Evolutionary conservation across 2,113 vertebrate species (phyloP).

Genomic region (Daphoenositta chrysoptera): DNA sequence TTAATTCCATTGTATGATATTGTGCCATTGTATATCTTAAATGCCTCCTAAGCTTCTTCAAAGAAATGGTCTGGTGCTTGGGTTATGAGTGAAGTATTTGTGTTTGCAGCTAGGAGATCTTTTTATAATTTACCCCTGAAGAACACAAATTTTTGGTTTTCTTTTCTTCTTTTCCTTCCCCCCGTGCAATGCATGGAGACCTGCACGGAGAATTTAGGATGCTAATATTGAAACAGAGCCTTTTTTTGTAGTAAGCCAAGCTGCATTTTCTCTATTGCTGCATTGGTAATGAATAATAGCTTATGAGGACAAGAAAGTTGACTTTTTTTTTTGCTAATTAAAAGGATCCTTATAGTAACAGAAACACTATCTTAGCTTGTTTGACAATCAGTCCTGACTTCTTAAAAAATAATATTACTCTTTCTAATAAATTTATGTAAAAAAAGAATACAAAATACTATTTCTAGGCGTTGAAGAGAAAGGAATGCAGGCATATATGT

Average conservation of each 20-base stretch:
- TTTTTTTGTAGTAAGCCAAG: constrained; percentile 5
- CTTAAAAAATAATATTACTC: background rate
- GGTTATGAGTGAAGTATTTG: constrained; percentile 54
- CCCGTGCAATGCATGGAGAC: background rate
- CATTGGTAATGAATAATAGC: background rate
- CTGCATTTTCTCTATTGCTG: background rate
- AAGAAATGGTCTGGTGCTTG: constrained; percentile 61
- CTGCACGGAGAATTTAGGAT: constrained; percentile 12
- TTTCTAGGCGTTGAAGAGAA: background rate
- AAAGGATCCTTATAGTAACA: background rate
- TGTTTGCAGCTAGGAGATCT: constrained; percentile 36
- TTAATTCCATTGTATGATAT: constrained; percentile 65
- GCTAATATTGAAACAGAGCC: constrained; percentile 8
- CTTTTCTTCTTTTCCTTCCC: background rate
- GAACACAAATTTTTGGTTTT: background rate
- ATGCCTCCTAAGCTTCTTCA: constrained; percentile 70
- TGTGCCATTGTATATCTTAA: constrained; percentile 64
- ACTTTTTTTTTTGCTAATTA: background rate
- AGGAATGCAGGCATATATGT: background rate
- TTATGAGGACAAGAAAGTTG: background rate
- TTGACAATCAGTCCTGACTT: constrained; percentile 43
- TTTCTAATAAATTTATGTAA: background rate
- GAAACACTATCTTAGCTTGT: background rate
- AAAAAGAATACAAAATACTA: background rate
- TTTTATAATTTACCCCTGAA: constrained; percentile 13